Conservation (phyloP, 1,140 invertebrate genomes). For the Nasonia giraulti region DNA sequence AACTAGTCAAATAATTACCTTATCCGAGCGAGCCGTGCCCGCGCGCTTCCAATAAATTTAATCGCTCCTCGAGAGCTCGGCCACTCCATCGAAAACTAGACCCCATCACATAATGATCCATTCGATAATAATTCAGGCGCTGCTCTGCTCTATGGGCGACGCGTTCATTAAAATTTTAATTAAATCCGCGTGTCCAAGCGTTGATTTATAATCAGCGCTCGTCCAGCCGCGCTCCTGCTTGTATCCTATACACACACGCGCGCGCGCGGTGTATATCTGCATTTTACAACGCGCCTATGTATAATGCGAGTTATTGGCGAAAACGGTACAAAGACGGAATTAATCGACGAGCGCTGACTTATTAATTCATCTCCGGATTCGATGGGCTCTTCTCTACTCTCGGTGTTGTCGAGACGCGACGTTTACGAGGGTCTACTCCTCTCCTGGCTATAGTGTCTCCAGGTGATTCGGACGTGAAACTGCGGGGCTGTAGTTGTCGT, state of each 20-base stretch:
- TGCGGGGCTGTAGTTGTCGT: constrained; percentile 60
- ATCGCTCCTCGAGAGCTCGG: not conserved
- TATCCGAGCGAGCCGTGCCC: not conserved
- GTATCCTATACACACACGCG: not conserved
- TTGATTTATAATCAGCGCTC: constrained; percentile 9
- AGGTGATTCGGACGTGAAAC: not conserved
- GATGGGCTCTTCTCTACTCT: not conserved
- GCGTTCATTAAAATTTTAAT: constrained; percentile 42
- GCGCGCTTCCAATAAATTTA: constrained; percentile 14
- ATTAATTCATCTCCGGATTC: constrained; percentile 32
- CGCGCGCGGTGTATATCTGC: not conserved
- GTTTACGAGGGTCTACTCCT: constrained; percentile 59
- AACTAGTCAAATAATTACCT: constrained; percentile 10
- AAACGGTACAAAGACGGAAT: not conserved
- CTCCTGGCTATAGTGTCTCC: constrained; percentile 40
- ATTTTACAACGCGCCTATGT: not conserved
- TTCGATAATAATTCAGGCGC: constrained; percentile 24
- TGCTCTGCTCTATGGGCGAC: not conserved
- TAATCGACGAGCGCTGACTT: constrained; percentile 13
- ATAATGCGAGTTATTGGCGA: not conserved
- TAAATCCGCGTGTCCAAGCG: constrained; percentile 8
- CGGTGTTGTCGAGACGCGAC: constrained; percentile 44
- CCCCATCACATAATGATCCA: constrained; percentile 10
- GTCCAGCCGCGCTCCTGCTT: not conserved
- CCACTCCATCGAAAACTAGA: not conserved